Base-by-base conservation (phyloP, 2,888 invertebrate species). In the Cremastinae sp. region DNA sequence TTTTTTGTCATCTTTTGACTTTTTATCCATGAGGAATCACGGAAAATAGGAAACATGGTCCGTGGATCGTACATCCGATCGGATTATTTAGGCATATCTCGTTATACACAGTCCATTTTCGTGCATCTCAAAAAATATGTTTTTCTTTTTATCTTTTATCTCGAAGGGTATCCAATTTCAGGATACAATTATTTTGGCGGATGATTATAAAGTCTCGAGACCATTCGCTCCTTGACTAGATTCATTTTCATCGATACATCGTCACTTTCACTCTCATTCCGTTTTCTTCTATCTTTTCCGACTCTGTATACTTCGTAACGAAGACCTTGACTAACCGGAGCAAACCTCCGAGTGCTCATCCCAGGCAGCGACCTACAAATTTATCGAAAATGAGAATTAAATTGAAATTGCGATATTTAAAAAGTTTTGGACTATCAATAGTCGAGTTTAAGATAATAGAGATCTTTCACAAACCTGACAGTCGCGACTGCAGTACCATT, bases 401-500 rank as follows among this genome's bases (percentile, higher is more conserved):
- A 12, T 47, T 22, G 22, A 28, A 41, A 39, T 14, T 18, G n/a
- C 4, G 8, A 43, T 20, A 20, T 58, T 18, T 20, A 0, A 2
- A 14, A 4, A 1, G n/a, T 12, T 62, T 49, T 18, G 5, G 28
- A 35, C 5, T 9, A 9, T 22, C 18, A 22, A 51, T 10, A 51
- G 22, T 22, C n/a, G 22, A n/a, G 10, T 28, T 16, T 18, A 20
- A 35, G 12, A 45, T n/a, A 43, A 4, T 4, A n/a, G 43, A 14
- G 4, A 43, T 59, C 12, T 16, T 49, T 45, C 3, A 80, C 87
- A 86, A 90, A 97, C 97, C 94, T 97, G 97, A 89, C 97, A 98
- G 80, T 96, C 95, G 68, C 96, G 92, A 87, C 96, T 96, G 92
- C 97, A 98, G 90, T 98, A 97, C 97, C 97, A 97, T 91, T 96